A percentile compares a stretch with the other conserved stretches of the same genome.
phyloP scores from a whole-genome alignment of 2,113 vertebrate genomes.

The Nerophis ophidion region DNA sequence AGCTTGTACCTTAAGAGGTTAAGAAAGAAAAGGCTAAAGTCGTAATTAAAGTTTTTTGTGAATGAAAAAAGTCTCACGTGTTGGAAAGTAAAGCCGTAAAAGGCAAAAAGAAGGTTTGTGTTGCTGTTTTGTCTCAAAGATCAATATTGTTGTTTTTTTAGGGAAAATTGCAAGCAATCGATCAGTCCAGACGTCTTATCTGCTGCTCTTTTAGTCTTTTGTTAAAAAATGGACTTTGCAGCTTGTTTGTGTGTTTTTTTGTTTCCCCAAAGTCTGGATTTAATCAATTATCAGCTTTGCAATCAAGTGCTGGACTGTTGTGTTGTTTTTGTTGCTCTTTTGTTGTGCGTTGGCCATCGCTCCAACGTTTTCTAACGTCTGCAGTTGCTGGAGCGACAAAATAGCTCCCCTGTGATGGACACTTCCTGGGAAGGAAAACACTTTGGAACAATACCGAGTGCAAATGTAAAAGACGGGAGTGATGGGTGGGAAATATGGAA shows the following conservation, averaged over 20 bases:
- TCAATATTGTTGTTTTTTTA: neutral
- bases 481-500: neutral
- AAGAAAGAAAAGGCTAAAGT: no score
- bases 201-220: neutral
- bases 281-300: conserved; percentile 16
- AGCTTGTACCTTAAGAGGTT: no score
- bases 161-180: no score
- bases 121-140: neutral
- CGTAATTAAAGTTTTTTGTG: no score
- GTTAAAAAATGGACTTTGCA: neutral
- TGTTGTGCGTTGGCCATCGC: conserved; percentile 24
- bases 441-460: conserved; percentile 14
- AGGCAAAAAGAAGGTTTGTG: neutral
- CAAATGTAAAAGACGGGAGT: neutral
- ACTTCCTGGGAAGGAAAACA: conserved; percentile 10
- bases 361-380: conserved; percentile 35
- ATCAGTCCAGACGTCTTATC: neutral
- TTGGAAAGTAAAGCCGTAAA: no score
- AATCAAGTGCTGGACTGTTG: conserved; percentile 23
- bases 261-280: conserved; percentile 9
- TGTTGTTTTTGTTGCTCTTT: conserved; percentile 21
- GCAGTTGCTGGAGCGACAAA: conserved; percentile 21
- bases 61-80: no score
- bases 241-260: no score
- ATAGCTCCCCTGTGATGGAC: conserved; percentile 6